phyloP scores from a whole-genome alignment of 2,888 invertebrate genomes.

The Troides helena region DNA sequence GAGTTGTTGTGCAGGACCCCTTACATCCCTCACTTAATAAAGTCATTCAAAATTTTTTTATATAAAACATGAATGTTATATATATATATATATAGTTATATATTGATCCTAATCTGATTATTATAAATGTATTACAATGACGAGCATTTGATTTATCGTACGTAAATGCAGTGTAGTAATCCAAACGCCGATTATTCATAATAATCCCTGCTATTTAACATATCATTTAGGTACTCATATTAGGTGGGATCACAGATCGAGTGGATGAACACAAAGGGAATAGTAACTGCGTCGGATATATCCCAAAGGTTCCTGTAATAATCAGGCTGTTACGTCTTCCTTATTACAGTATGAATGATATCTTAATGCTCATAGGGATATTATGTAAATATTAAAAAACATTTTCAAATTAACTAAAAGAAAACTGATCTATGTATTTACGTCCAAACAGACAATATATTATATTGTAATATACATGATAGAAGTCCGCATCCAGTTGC shows the following conservation, averaged over 20 bases:
- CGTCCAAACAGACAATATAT: too few relatives aligned
- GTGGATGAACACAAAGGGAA: conserved; percentile 13
- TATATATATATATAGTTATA: too few relatives aligned
- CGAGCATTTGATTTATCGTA: neutral
- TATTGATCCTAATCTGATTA: too few relatives aligned
- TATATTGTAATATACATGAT: too few relatives aligned
- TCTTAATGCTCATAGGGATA: neutral
- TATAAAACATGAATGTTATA: too few relatives aligned
- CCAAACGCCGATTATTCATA: conserved; percentile 1
- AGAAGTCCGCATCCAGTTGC: too few relatives aligned
- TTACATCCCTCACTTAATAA: too few relatives aligned
- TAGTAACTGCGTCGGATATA: neutral
- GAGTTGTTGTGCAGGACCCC: too few relatives aligned
- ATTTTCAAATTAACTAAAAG: too few relatives aligned
- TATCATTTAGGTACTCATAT: conserved; percentile 2
- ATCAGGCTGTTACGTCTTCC: neutral
- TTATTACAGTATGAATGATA: neutral
- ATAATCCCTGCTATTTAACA: conserved; percentile 3
- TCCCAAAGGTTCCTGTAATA: neutral
- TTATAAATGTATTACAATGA: neutral
- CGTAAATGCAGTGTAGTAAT: neutral
- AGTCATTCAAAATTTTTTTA: too few relatives aligned
- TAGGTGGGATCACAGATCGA: neutral
- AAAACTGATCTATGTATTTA: too few relatives aligned
- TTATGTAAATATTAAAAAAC: too few relatives aligned